phyloP scores from a whole-genome alignment of 2,888 invertebrate genomes.

The Epicampocera succincta region DNA sequence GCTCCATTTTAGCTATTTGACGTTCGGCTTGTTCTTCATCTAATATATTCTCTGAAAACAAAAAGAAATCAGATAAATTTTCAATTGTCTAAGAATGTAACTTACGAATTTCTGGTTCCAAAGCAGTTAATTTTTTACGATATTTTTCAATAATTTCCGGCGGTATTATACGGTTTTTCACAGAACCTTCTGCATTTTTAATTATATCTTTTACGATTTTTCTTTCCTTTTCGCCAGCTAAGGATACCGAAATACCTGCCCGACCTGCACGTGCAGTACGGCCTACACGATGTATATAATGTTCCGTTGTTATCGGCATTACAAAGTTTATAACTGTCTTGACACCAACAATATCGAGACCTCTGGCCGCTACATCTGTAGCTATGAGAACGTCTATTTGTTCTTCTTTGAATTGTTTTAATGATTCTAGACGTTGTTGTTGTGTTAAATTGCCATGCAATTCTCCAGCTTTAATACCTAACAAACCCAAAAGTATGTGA shows the following conservation, averaged over 20 bases:
- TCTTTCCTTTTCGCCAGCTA: constrained; percentile 96
- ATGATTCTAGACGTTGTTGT: constrained; percentile 94
- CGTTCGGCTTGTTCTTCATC: constrained; percentile 93
- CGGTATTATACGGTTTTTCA: constrained; percentile 93
- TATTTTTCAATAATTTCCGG: constrained; percentile 95
- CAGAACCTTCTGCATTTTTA: constrained; percentile 90
- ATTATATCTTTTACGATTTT: constrained; percentile 95
- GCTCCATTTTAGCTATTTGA: constrained; percentile 91
- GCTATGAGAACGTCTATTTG: constrained; percentile 93
- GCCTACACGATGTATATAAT: constrained; percentile 97
- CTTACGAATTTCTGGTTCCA: constrained; percentile 90
- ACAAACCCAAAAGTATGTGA: constrained; percentile 93
- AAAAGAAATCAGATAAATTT: not conserved
- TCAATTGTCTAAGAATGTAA: too few species aligned
- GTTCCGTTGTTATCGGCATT: constrained; percentile 96
- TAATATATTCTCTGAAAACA: constrained; percentile 85
- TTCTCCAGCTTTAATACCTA: constrained; percentile 93
- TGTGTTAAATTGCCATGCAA: constrained; percentile 98
- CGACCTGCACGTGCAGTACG: constrained; percentile 97
- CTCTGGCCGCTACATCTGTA: constrained; percentile 95
- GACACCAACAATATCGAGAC: constrained; percentile 97
- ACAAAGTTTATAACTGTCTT: constrained; percentile 98
- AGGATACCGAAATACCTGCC: constrained; percentile 95
- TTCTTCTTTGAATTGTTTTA: constrained; percentile 93
- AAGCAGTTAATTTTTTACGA: constrained; percentile 85